Base-by-base conservation (phyloP, 2,888 invertebrate species). In the Idaea straminata region DNA sequence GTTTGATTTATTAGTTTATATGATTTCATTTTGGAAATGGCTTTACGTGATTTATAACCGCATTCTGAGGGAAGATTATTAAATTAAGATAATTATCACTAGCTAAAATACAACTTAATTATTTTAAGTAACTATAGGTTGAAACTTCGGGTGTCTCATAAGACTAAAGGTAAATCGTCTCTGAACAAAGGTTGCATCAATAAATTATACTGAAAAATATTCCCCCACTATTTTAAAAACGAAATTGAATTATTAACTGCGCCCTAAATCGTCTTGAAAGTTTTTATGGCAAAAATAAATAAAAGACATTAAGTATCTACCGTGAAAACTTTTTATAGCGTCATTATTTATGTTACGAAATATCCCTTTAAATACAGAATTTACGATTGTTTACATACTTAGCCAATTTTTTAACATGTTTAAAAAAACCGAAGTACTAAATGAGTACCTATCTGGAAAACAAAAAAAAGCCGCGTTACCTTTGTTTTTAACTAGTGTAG, bases 201-300 rank as follows among this genome's bases (percentile, higher is more conserved):
- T 36, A 36, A 10, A 47, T 7, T 47, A 4, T 10, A 47, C 6
- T 13, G 13, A 13, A 10, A 13, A 47, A 47, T 47, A 47, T 47
- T 7, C 13, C 13, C 10, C 47, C 47, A 47, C 47, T 47, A 47
- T 47, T 47, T 47, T 47, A 47, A 47, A 47, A 47, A 47, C 10
- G 13, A 47, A 47, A 47, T 47, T 47, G 47, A 47, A 47, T 47
- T 47, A 47, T 47, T 47, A 47, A 47, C 47, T 47, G 47, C 47
- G 47, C 47, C 47, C 47, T 47, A 47, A 47, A 47, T 47, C 47
- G 47, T 47, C 47, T 47, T 47, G 47, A 47, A 47, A 47, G 47
- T 47, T 47, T 47, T 47, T 47, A 47, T 47, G 47, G 47, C 47
- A 47, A 47, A 47, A 47, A 47, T 47, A 47, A 47, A 47, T 47